Evolutionary conservation across 2,797 vertebrate genomes (phyloP), one percentile per base, ranked within the genome.

Genomic region (Apogon hyalosoma): DNA sequence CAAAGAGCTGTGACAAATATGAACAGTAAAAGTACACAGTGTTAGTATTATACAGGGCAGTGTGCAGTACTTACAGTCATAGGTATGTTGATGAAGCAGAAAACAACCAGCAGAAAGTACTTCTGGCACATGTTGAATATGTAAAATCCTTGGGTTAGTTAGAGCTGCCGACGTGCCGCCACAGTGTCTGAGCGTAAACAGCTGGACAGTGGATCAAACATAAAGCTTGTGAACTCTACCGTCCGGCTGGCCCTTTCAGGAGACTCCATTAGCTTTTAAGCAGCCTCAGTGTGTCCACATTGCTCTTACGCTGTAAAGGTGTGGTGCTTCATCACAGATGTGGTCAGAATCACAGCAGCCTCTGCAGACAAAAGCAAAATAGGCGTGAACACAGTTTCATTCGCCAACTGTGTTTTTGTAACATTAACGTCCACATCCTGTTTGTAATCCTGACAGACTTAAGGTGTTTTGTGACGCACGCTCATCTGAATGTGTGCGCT

Each of bases 221-320:
- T 72, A 39, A 49, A 55, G 36, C 52, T 46, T 19, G 12, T 48
- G 78, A 51, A 46, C n/a, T 18, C 51, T 38, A 19, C 46, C 73
- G 65, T 33, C 31, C 57, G 18, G 33, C 63, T 53, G 63, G 24
- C 58, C 28, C 39, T 65, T 41, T 48, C 41, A 11, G 53, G 59
- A 65, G 63, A 45, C 51, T 51, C 64, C 68, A 79, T 75, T 85
- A 79, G 84, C 79, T 84, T 82, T 86, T 78, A 84, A 86, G 74
- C 52, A 64, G 63, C 47, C 42, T 47, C 1, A 0, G 9, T 38
- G 60, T 71, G 55, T 67, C 57, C 68, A 69, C 76, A 61, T 15
- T 42, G 55, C 69, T 71, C 38, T 59, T 7, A 1, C 36, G 56
- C 47, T 45, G 63, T 28, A 67, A 76, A 75, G 60, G 72, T 66